These are phyloP conservation scores for Dilophus febrilis DNA, from an alignment of 2,888 invertebrate species.

Conservation along the genomic window DNA sequence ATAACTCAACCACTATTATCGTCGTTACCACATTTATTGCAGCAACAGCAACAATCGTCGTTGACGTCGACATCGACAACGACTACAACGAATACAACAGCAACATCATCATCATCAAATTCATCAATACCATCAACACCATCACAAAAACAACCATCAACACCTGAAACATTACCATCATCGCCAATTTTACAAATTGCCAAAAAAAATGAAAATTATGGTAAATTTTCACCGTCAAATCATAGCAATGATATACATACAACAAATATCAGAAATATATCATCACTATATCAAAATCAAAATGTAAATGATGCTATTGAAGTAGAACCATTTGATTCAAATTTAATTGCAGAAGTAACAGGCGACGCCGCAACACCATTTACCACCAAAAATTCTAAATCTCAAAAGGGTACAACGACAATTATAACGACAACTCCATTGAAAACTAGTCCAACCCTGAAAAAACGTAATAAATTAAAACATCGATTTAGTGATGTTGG, in stretches of 20 bases:
- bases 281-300: too few species aligned
- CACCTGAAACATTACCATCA: not conserved
- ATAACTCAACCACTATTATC: conserved; percentile 6
- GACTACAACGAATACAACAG: conserved; percentile 15
- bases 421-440: conserved; percentile 16
- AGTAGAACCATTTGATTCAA: conserved; percentile 16
- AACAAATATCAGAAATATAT: too few species aligned
- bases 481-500: conserved; percentile 31
- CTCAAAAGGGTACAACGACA: conserved; percentile 12
- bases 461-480: conserved; percentile 27
- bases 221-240: not conserved
- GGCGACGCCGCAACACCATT: too few species aligned
- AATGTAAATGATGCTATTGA: too few species aligned
- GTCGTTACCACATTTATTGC: conserved; percentile 21
- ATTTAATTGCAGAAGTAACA: too few species aligned
- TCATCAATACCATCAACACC: conserved; percentile 16
- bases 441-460: conserved; percentile 24
- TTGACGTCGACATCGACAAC: not conserved
- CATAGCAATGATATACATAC: not conserved
- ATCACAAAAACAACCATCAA: not conserved
- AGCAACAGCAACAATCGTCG: not conserved
- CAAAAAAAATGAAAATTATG: not conserved
- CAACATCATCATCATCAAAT: conserved; percentile 19
- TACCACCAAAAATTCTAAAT: too few species aligned
- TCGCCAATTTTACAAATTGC: conserved; percentile 19